Evolutionary conservation across 2,888 invertebrate species (phyloP), one percentile per base, ranked within the genome.

Genomic region (Tolmerus cingulatus): DNA sequence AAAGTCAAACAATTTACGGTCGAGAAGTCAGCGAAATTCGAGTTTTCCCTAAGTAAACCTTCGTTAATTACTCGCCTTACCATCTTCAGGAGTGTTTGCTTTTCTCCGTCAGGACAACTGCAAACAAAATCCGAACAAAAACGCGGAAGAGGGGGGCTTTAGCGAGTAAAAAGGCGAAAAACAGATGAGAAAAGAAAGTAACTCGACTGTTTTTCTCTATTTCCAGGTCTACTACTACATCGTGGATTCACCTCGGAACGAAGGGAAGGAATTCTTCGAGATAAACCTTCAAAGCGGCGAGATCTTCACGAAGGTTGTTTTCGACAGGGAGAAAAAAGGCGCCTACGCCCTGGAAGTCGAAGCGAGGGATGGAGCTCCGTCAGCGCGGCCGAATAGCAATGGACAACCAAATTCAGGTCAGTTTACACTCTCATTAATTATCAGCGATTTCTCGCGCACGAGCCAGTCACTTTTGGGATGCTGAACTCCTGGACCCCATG

Each of bases 271-370:
- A 93, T 98, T 96, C 94, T 99, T 99, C 93, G 97, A 98, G 93
- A 98, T 99, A 93, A 98, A 99, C 94, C 95, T 96, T 92, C 96
- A 97, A 93, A 97, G 98, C 43, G 99, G 99, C 30, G 97, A 98
- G 93, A 97, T 99, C 91, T 98, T 97, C 93, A 98, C 98, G 74
- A 97, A 97, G 93, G 95, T 97, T 90, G 97, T 98, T 91, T 99
- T 99, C 94, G 99, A 99, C 94, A 95, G 99, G 89, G 99, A 99
- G 93, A 98, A 98, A 94, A 98, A 98, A 92, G 97, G 97, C 77
- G 98, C 98, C 88, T 99, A 99, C 93, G 99, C 99, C 55, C 93
- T 99, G 91, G 98, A 98, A 92, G 98, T 99, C 90, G 98, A 98
- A 92, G 99, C 99, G 0, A 94, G 98, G 87, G 99, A 99, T 92